Base-by-base conservation (phyloP, 2,888 invertebrate species). In the Enchytraeus crypticus region DNA sequence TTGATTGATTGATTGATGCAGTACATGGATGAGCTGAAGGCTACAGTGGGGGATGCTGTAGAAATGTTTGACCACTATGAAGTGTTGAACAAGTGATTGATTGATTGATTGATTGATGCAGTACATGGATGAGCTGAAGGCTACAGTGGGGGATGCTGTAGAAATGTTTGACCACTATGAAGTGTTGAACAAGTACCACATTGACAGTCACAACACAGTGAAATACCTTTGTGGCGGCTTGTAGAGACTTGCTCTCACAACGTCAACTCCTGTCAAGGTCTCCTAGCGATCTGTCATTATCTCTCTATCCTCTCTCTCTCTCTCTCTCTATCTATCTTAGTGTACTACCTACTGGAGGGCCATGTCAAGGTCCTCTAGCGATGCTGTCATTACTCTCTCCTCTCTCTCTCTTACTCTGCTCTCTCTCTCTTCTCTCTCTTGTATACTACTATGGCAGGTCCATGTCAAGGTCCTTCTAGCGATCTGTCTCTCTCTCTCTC, bases 161-260 rank as follows among this genome's bases (percentile, higher is more conserved):
- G 57, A 60, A 23, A 21, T 60, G 38, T 27, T 45, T 53, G 51
- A 57, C 27, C 66, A 66, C 45, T 66, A 62, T 53, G 62, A 66
- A 49, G 51, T 59, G 1, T 27, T 49, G 30, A 59, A 63, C 59
- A 60, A 60, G 55, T 59, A 59, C n/a, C 59, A 63, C 46, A 62
- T 69, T 1, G 64, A 64, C 54, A 69, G 68, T 30, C 58, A 62
- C 11, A 58, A 57, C 33, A 61, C 65, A 32, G 62, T 58, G 14
- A 61, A 69, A 32, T 69, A 65, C 57, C n/a, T 60, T 69, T 49
- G 38, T 60, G 23, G 55, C 69, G 26, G 64, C 66, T 30, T 53
- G 68, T 18, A 65, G 65, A 47, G 60, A 67, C 4, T 49, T 69
- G 4, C 62, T 69, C 34, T 57, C 63, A 5, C 69, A 69, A 53